phyloP scores from a whole-genome alignment of 1,140 invertebrate species.

The Pomacea maculata region DNA sequence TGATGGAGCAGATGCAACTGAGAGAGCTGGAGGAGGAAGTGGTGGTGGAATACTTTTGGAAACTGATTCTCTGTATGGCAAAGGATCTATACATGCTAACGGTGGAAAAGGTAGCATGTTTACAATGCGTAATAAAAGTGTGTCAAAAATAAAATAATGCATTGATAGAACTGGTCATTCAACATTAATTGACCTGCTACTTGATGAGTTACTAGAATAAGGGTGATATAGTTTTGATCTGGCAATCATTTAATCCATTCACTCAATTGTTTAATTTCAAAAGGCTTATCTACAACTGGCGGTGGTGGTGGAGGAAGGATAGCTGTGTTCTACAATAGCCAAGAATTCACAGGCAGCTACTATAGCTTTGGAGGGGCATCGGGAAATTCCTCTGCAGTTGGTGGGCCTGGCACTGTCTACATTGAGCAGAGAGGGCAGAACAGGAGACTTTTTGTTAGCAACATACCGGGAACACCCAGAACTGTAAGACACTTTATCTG shows the following conservation, averaged over 20 bases:
- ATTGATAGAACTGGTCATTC: too few species aligned
- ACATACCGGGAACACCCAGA: constrained; percentile 8
- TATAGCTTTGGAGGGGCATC: constrained; percentile 40
- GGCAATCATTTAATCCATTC: too few species aligned
- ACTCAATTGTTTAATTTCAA: not conserved
- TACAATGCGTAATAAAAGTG: not conserved
- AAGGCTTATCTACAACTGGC: constrained; percentile 34
- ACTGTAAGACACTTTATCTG: not conserved
- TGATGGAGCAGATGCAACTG: constrained; percentile 35
- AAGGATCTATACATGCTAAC: constrained; percentile 43
- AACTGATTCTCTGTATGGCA: constrained; percentile 44
- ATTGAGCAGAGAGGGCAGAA: constrained; percentile 26
- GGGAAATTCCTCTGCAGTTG: constrained; percentile 18
- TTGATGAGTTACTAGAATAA: too few species aligned
- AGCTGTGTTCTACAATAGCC: constrained; percentile 37
- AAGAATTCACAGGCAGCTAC: constrained; percentile 42
- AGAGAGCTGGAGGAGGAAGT: constrained; percentile 48
- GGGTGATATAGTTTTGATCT: too few species aligned
- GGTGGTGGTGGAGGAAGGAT: constrained; percentile 50
- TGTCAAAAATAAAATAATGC: too few species aligned
- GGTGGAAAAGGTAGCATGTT: constrained; percentile 44
- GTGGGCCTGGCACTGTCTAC: constrained; percentile 50
- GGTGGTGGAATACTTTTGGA: constrained; percentile 47
- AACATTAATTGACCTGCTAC: too few species aligned
- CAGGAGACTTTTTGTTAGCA: constrained; percentile 16